Evolutionary conservation across 2,113 vertebrate species (phyloP).

Genomic region (Labeo rohita): DNA sequence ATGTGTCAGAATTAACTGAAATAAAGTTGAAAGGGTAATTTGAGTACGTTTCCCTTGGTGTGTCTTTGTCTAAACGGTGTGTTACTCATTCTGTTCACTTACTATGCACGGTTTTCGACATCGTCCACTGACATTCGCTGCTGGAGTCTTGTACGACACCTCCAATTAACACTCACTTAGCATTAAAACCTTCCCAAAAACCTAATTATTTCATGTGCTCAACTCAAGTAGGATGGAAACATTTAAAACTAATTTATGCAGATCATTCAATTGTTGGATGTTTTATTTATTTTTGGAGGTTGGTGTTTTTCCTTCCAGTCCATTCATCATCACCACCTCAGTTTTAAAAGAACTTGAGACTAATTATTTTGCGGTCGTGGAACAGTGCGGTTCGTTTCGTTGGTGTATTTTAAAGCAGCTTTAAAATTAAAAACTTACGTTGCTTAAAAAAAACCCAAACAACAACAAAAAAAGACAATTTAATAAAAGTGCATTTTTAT

Average conservation of each 20-base stretch:
- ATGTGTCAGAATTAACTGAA: constrained; percentile 60
- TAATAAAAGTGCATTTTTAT: not conserved
- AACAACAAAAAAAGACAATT: not conserved
- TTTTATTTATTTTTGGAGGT: not conserved
- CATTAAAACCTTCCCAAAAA: not conserved
- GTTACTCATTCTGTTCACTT: constrained; percentile 46
- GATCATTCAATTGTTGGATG: not conserved
- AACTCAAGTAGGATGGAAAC: constrained; percentile 2
- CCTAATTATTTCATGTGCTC: not conserved
- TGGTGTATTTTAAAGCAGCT: not conserved
- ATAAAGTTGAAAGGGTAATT: constrained; percentile 69
- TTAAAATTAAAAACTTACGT: not conserved
- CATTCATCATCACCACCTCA: not conserved
- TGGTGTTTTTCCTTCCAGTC: not conserved
- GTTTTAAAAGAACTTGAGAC: not conserved
- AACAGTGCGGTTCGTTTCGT: not conserved
- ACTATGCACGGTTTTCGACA: constrained; percentile 9
- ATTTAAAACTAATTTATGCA: not conserved
- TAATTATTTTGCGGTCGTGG: not conserved
- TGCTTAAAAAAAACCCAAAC: not conserved
- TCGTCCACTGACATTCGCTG: not conserved
- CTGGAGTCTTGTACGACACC: not conserved
- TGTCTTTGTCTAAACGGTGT: constrained; percentile 70
- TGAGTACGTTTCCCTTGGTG: constrained; percentile 63
- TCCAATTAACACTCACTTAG: constrained; percentile 42